Percentiles rank a stretch among this genome's conserved stretches.
Evolutionary conservation across 2,797 vertebrate species (phyloP).

Genomic region (Megalops cyprinoides): DNA sequence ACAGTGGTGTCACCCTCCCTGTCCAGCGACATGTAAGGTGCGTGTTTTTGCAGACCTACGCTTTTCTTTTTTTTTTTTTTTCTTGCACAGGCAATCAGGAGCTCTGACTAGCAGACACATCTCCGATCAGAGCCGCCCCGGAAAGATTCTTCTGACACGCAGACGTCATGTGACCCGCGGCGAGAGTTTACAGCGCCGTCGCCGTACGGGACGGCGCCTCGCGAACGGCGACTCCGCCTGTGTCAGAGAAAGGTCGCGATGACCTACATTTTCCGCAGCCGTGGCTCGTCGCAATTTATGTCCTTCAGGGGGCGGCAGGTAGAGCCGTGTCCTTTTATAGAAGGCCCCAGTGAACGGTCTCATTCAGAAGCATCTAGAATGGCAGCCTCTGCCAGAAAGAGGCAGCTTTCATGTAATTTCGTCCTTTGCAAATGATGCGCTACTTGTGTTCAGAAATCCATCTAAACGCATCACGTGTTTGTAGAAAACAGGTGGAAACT

Average conservation of each 20-base stretch:
- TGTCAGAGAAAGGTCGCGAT: slow-evolving; percentile 50
- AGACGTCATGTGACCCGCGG: slow-evolving; percentile 45
- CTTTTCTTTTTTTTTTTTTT: neutral
- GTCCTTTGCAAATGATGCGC: slow-evolving; percentile 10
- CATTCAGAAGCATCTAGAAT: neutral
- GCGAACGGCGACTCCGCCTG: slow-evolving; percentile 34
- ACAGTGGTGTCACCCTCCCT: neutral
- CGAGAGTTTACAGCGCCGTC: slow-evolving; percentile 42
- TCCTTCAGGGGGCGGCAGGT: slow-evolving; percentile 11
- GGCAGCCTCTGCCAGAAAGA: neutral
- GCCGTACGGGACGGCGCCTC: slow-evolving; percentile 33
- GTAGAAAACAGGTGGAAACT: neutral
- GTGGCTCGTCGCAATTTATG: neutral
- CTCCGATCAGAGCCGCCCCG: neutral
- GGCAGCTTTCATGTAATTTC: neutral
- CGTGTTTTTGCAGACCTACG: neutral
- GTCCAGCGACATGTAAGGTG: neutral
- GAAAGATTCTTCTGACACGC: slow-evolving; percentile 31
- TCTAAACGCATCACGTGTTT: slow-evolving; percentile 40
- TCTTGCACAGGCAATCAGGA: neutral
- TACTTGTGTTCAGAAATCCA: slow-evolving; percentile 28
- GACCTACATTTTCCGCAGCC: slow-evolving; percentile 53
- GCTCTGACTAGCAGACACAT: neutral
- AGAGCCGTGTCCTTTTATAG: neutral
- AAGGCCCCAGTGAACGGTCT: neutral